phyloP scores from a whole-genome alignment of 2,797 vertebrate species.

The Capromys pilorides region DNA sequence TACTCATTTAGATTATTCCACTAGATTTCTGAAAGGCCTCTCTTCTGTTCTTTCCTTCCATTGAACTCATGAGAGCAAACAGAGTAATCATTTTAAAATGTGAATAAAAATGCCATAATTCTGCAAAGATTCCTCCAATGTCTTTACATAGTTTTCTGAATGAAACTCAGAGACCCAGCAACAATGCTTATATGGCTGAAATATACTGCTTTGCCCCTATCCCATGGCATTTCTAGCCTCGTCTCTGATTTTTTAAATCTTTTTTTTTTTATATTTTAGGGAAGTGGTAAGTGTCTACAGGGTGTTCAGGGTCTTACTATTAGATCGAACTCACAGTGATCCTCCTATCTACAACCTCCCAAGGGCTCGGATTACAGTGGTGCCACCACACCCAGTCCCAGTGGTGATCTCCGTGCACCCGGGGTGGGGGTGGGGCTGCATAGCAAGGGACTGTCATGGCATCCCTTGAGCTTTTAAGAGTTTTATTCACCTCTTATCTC shows the following conservation, averaged over 20 bases:
- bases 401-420: no score
- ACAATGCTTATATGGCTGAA: not conserved
- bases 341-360: no score
- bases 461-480: not conserved
- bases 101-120: not conserved
- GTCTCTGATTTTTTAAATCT: no score
- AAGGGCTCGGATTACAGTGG: no score
- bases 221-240: not conserved
- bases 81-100: not conserved
- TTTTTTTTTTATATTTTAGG: no score
- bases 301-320: no score
- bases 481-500: not conserved
- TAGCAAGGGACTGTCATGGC: no score
- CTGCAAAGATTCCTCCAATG: not conserved
- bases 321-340: no score
- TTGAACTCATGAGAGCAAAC: not conserved
- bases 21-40: not conserved
- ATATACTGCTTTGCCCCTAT: not conserved
- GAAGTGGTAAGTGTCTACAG: no score
- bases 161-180: constrained; percentile 16
- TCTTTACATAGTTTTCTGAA: not conserved
- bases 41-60: not conserved
- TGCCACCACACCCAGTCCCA: no score
- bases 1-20: constrained; percentile 8
- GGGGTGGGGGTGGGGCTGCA: no score